These are phyloP conservation scores for Catharus fuscescens DNA, from an alignment of 2,113 vertebrate genomes.

Conservation along the genomic window DNA sequence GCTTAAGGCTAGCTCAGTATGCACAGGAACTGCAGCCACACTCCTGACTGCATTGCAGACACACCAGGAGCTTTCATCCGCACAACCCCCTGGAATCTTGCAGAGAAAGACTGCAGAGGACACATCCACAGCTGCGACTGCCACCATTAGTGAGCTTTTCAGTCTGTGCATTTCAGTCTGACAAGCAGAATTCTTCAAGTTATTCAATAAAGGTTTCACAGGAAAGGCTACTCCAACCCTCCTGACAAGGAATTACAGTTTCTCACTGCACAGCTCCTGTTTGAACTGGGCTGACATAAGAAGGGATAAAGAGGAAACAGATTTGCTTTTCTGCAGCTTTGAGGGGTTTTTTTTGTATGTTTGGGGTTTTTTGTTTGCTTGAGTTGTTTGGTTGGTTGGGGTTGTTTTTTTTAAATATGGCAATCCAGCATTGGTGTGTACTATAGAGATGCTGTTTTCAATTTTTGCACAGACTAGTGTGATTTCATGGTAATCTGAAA, in stretches of 20 bases:
- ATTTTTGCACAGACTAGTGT: background rate
- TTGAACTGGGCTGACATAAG: background rate
- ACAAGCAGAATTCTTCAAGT: background rate
- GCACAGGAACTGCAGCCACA: background rate
- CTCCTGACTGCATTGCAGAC: constrained; percentile 19
- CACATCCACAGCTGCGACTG: rapidly evolving
- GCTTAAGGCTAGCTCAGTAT: background rate
- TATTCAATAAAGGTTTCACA: background rate
- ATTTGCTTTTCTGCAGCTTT: background rate
- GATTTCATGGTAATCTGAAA: background rate
- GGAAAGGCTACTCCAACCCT: background rate
- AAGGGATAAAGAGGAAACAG: background rate
- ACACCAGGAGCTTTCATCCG: background rate
- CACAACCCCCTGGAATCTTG: background rate
- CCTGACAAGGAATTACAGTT: background rate
- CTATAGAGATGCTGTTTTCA: background rate
- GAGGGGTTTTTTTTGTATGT: background rate
- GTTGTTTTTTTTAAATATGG: background rate
- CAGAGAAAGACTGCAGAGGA: background rate
- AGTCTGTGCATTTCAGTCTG: background rate
- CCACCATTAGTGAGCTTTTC: background rate
- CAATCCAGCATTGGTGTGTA: background rate
- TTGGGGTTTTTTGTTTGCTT: background rate
- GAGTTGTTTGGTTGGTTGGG: rapidly evolving
- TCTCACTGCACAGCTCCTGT: background rate